Conservation (phyloP, 1,140 invertebrate species). For the Heliothis virescens region DNA sequence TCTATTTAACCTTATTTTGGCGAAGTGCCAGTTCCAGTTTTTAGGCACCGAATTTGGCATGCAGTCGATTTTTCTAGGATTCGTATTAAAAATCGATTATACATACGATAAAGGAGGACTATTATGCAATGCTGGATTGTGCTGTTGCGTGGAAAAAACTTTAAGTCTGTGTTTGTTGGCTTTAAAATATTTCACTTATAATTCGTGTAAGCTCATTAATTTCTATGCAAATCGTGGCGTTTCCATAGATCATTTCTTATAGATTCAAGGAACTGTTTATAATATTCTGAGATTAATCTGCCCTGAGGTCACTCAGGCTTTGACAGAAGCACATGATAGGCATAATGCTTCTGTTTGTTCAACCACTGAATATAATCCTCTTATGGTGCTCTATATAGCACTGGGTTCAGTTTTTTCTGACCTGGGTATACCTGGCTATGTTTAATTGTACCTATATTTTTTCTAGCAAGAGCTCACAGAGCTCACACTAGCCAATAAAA, state of each 20-base stretch:
- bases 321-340: neutral
- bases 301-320: neutral
- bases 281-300: neutral
- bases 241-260: neutral
- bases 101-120: neutral
- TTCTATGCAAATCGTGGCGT: neutral
- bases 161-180: too few relatives aligned
- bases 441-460: neutral
- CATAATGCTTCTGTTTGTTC: constrained; percentile 11
- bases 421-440: neutral
- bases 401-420: neutral
- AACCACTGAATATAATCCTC: constrained; percentile 3
- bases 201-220: neutral
- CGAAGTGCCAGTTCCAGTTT: constrained; percentile 33
- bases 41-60: constrained; percentile 38
- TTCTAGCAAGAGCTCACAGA: neutral
- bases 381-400: neutral
- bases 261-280: neutral
- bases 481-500: too few relatives aligned
- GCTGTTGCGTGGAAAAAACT: neutral
- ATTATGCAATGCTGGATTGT: neutral
- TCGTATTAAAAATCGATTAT: constrained; percentile 36
- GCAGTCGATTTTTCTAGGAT: constrained; percentile 26
- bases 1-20: constrained; percentile 18
- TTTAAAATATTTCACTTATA: too few relatives aligned